Base-by-base conservation (phyloP, 2,113 vertebrate genomes). In the Reinhardtius hippoglossoides region DNA sequence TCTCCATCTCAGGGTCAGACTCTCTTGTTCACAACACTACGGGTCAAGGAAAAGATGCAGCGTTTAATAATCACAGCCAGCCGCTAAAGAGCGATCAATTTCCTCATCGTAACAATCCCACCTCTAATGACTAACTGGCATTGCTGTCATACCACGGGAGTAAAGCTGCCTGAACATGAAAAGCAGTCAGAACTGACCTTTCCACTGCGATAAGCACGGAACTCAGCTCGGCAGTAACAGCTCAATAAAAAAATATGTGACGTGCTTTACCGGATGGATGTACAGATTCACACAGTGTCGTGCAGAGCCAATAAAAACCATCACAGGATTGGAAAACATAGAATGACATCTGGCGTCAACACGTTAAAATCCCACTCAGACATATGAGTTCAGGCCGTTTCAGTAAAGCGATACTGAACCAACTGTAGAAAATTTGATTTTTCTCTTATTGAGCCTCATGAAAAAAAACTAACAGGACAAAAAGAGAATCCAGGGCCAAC, bases 221-320 rank as follows among this genome's bases (percentile, higher is more conserved):
- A 50, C 24, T 40, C 3, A 20, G 15, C 48, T 77, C n/a, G 12
- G 12, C 27, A 44, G 4, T 24, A 35, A 52, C 16, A 48, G 44
- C 44, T 65, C 24, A 35, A 35, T 67, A 67, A 54, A 67, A 54
- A 35, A 67, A 16, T 7, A 35, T 21, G 12, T 67, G 18, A 65
- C 31, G 31, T 31, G 31, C 31, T 31, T 7, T 31, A 7, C 15
- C 16, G 12, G 63, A 8, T 27, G 16, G 20, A 31, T 27, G n/a
- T n/a, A 50, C 15, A 50, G 27, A 52, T 40, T 57, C 12, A 50
- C 50, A n/a, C 20, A 9, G 44, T 48, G 16, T 6, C 16, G 16
- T 48, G 16, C 14, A 48, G 16, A 16, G 50, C n/a, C 50, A 52
- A 52, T 52, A 52, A 52, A 52, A 52, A 52, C 48, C 48, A 52